Base-by-base conservation (phyloP, 2,888 invertebrate genomes). In the Lochmaea capreae region DNA sequence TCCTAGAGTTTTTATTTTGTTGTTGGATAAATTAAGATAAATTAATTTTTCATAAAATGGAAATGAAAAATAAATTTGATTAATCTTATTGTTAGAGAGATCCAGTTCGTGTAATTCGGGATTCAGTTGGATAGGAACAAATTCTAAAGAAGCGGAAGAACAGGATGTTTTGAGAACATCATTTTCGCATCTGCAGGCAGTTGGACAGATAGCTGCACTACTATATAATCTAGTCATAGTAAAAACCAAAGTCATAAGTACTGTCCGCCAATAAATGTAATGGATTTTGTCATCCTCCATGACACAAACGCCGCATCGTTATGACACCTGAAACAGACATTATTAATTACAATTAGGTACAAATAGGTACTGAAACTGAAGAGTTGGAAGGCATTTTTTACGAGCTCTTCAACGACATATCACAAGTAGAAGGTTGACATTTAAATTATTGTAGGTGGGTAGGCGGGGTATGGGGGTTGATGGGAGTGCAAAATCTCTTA, bases 41-140 rank as follows among this genome's bases (percentile, higher is more conserved):
- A 93, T 91, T 54, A 97, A 90, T 83, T 93, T 92, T 78, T 92
- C 91, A 88, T 96, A 96, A 87, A 96, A 94, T 66, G 90, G 91
- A 83, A 96, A 91, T 22, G 94, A 92, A 85, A 93, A 93, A 78
- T 93, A 92, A 9, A 97, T 90, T 83, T 91, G 92, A 83, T 91
- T 90, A 84, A 97, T 95, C 80, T 92, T 91, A 87, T 97, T 97
- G 85, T 92, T 91, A n/a, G 93, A 93, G 73, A 97, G 91, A 85
- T 94, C 94, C 84, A 97, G 93, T 87, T 93, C 92, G 68, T 92
- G 92, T 66, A 95, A 92, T 85, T 95, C 95, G 57, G 97, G 97
- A 87, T 96, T 96, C 79, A 96, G 90, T 85, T 95, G 95, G 81
- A 96, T 95, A 75, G 96, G 96, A 70, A 96, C 94, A 81, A 95